These are phyloP conservation scores for Rhinogobius similis DNA, from an alignment of 2,113 vertebrate species.

Conservation along the genomic window DNA sequence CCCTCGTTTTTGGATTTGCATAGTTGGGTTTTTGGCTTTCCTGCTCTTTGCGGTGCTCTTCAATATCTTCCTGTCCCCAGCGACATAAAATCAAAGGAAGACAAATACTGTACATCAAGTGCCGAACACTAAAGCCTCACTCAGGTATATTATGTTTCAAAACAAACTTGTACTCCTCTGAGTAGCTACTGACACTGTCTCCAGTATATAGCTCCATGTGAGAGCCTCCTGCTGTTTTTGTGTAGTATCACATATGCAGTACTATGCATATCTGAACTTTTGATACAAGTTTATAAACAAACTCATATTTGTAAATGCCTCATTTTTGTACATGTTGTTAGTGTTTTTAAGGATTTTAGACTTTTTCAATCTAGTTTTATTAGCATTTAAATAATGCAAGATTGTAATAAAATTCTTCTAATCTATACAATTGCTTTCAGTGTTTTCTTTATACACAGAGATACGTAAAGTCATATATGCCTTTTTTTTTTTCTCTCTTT, in stretches of 20 bases:
- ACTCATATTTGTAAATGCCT: background rate
- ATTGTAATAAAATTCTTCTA: background rate
- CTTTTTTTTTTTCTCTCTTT: too few relatives aligned
- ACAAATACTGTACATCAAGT: background rate
- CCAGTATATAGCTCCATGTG: background rate
- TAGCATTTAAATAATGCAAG: background rate
- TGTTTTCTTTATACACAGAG: background rate
- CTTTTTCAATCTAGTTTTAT: background rate
- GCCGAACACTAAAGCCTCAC: conserved; percentile 17
- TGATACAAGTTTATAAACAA: background rate
- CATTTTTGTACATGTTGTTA: background rate
- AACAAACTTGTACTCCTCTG: background rate
- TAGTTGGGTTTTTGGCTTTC: conserved; percentile 79
- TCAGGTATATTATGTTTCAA: conserved; percentile 33
- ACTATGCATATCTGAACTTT: background rate
- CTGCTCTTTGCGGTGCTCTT: conserved; percentile 85
- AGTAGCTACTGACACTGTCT: background rate
- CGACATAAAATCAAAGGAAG: conserved; percentile 15
- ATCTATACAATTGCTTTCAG: background rate
- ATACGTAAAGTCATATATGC: background rate
- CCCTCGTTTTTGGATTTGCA: conserved; percentile 87
- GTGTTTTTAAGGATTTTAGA: background rate
- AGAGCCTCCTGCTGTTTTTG: conserved; percentile 26
- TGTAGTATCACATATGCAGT: conserved; percentile 2
- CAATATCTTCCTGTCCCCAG: conserved; percentile 86